Conservation (phyloP, 2,797 vertebrate genomes). For the Bovichtus variegatus region DNA sequence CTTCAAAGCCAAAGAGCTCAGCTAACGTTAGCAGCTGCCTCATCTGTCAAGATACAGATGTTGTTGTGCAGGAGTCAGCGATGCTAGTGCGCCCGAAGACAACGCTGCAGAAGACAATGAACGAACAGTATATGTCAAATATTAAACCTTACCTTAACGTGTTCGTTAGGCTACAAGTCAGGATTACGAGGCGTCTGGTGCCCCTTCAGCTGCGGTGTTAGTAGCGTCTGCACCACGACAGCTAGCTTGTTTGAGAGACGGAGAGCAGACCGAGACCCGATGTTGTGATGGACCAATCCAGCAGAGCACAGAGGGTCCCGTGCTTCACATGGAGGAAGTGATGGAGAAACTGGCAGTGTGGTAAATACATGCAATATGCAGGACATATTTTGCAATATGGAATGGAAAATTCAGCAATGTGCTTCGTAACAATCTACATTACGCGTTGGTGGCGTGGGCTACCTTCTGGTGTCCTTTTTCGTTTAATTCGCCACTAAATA, state of each 20-base stretch:
- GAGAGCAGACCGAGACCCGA: conserved; percentile 43
- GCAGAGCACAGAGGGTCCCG: conserved; percentile 49
- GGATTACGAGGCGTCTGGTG: background rate
- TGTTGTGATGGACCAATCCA: conserved; percentile 64
- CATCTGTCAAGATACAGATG: conserved; percentile 76
- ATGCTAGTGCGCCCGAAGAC: conserved; percentile 35
- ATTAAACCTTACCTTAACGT: conserved; percentile 52
- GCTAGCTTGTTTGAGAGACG: conserved; percentile 55
- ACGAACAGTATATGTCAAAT: fast-evolving
- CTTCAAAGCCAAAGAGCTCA: conserved; percentile 27
- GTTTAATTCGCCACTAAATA: conserved; percentile 32
- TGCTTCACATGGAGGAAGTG: conserved; percentile 30
- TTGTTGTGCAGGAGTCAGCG: conserved; percentile 51
- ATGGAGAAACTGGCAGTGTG: background rate
- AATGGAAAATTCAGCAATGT: background rate
- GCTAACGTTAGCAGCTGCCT: conserved; percentile 75
- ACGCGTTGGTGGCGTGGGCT: background rate
- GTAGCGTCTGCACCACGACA: conserved; percentile 17
- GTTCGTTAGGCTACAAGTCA: background rate
- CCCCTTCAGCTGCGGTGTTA: conserved; percentile 20
- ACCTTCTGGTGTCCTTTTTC: background rate
- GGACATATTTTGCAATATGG: no score
- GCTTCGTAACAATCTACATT: background rate
- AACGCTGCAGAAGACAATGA: background rate
- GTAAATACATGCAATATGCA: background rate